Evolutionary conservation across 2,113 vertebrate genomes (phyloP).

Genomic region (Choloepus hoffmanni): DNA sequence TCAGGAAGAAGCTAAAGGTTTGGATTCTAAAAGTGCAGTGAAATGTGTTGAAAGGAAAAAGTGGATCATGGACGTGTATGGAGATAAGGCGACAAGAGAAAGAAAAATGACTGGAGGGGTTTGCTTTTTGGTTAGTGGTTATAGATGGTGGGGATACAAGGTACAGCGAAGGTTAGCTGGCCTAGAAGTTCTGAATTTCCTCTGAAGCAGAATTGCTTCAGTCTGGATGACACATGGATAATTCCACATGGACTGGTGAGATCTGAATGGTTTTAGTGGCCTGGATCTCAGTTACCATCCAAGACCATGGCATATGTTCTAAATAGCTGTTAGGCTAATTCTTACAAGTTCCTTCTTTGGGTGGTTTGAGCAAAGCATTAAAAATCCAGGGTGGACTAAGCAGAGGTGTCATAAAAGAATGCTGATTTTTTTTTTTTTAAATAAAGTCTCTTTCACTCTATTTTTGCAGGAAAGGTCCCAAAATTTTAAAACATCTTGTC

Average conservation of each 20-base stretch:
- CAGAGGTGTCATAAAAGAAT: neutral
- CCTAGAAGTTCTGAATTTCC: neutral
- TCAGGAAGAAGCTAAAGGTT: neutral
- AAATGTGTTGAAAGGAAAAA: neutral
- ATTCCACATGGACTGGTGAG: no score
- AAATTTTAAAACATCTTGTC: neutral
- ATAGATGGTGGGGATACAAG: neutral
- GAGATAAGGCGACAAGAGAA: neutral
- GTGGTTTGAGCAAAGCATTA: neutral
- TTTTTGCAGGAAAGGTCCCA: neutral
- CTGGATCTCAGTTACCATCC: neutral
- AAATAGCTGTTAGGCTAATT: neutral
- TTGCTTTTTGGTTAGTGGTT: neutral
- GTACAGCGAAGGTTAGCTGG: neutral
- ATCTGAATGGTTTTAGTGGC: neutral
- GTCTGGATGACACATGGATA: neutral
- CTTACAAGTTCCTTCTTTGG: neutral
- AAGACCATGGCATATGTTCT: neutral
- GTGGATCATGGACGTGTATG: neutral
- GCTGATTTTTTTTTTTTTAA: neutral
- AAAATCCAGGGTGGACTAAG: neutral
- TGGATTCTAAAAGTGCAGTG: neutral
- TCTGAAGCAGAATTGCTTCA: neutral
- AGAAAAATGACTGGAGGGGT: neutral
- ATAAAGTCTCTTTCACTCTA: neutral